Evolutionary conservation across 1,140 invertebrate species (phyloP), one percentile per base, ranked within the genome.

Genomic region (Charaxes varanes): DNA sequence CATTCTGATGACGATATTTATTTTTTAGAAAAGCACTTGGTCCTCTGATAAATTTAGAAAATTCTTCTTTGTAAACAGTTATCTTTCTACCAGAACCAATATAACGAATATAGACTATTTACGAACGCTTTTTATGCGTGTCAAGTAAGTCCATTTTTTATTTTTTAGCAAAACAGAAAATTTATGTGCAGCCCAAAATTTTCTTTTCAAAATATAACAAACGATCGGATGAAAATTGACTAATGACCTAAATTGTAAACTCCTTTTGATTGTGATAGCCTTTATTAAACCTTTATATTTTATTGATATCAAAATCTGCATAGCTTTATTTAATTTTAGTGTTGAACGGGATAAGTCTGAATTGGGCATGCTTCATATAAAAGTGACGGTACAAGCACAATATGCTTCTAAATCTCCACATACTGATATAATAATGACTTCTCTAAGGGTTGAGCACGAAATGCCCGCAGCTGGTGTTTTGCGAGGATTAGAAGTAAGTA

Each of bases 1-100:
- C n/a, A n/a, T n/a, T n/a, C n/a, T n/a, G n/a, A n/a, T n/a, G n/a
- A n/a, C n/a, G n/a, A n/a, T n/a, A n/a, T n/a, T n/a, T n/a, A n/a
- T 28, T 17, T 77, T 66, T 31, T 53, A 80, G 76, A 64, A 42
- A 60, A 53, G 54, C 4, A 18, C 42, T 0, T 80, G 76, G 76
- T 11, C 54, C 5, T 44, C 57, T 0, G 44, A 35, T 26, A 63
- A 65, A 33, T 77, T 80, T 43, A 50, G 48, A 16, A 58, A 71
- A 26, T 71, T 73, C 32, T 76, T 71, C 34, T 3, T 62, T 12
- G 22, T 76, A 3, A 42, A 66, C 21, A 58, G 47, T n/a, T 44
- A 6, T 36, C 28, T 68, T 1, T 71, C 70, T 0, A 50, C 45
- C 0, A 51, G 41, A 0, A 47, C 53, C n/a, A 77, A 77, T 40